Evolutionary conservation across 92 coral and sea anemone species (phyloP).

Genomic region (Pocillopora grandis): DNA sequence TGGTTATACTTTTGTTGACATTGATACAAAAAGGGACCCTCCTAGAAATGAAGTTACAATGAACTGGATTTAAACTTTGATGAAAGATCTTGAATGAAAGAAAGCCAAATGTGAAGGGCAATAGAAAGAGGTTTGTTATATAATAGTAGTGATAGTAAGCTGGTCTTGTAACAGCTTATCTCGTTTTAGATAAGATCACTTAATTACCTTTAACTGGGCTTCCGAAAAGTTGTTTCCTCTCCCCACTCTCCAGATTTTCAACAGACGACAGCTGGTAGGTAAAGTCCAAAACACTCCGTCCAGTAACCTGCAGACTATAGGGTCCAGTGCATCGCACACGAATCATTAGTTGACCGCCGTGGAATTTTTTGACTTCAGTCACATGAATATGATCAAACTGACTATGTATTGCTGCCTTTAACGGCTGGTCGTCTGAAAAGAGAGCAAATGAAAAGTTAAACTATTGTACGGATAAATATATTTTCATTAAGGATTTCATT

Average conservation of each 20-base stretch:
- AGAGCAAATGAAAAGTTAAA: background rate
- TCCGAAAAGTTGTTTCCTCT: conserved; percentile 43
- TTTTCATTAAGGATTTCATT: too few relatives aligned
- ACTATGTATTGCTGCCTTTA: conserved; percentile 2
- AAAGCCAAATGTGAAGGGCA: too few relatives aligned
- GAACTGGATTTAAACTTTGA: too few relatives aligned
- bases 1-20: too few relatives aligned
- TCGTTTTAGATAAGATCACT: background rate
- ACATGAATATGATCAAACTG: conserved; percentile 23
- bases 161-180: background rate
- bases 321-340: conserved; percentile 53
- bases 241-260: conserved; percentile 16
- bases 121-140: too few relatives aligned
- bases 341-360: conserved; percentile 26
- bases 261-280: conserved; percentile 35
- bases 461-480: too few relatives aligned
- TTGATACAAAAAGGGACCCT: too few relatives aligned
- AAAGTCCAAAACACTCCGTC: conserved; percentile 52
- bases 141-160: background rate
- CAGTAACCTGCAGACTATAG: conserved; percentile 43
- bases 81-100: too few relatives aligned
- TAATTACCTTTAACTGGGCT: conserved; percentile 61
- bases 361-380: conserved; percentile 23
- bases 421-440: conserved; percentile 6
- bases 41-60: too few relatives aligned